phyloP scores from a whole-genome alignment of 2,888 invertebrate species.

The Eupelmus urozonus region DNA sequence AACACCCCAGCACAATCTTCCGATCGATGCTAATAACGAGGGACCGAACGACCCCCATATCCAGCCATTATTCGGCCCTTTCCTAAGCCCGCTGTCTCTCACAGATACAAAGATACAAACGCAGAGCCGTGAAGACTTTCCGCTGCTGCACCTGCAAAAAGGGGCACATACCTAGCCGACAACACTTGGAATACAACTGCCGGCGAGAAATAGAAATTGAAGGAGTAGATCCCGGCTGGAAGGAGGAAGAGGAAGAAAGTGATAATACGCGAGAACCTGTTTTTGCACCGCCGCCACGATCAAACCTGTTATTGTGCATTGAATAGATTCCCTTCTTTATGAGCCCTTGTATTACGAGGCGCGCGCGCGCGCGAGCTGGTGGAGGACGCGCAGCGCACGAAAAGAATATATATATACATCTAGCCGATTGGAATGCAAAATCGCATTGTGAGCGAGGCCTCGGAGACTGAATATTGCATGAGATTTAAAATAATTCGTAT shows the following conservation, averaged over 20 bases:
- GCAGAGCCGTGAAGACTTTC: conserved; percentile 8
- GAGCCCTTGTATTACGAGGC: conserved; percentile 48
- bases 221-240: conserved; percentile 58
- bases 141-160: conserved; percentile 43
- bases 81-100: no score
- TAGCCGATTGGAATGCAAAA: conserved; percentile 58
- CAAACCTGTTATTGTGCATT: conserved; percentile 56
- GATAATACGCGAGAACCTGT: conserved; percentile 52
- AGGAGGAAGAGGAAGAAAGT: conserved; percentile 59
- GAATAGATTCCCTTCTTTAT: conserved; percentile 58
- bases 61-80: background rate
- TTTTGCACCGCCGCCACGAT: conserved; percentile 37
- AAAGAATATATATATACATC: conserved; percentile 41
- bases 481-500: conserved; percentile 53
- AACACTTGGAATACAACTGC: background rate
- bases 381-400: conserved; percentile 14
- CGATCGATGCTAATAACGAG: conserved; percentile 49
- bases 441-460: conserved; percentile 27
- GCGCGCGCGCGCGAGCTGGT: no score
- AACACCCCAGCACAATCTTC: conserved; percentile 14
- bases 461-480: conserved; percentile 52
- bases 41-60: conserved; percentile 15
- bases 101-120: background rate
- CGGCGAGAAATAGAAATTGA: conserved; percentile 59
- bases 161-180: background rate